Evolutionary conservation across 2,888 invertebrate species (phyloP).

Genomic region (Mimumesa dahlbomi): DNA sequence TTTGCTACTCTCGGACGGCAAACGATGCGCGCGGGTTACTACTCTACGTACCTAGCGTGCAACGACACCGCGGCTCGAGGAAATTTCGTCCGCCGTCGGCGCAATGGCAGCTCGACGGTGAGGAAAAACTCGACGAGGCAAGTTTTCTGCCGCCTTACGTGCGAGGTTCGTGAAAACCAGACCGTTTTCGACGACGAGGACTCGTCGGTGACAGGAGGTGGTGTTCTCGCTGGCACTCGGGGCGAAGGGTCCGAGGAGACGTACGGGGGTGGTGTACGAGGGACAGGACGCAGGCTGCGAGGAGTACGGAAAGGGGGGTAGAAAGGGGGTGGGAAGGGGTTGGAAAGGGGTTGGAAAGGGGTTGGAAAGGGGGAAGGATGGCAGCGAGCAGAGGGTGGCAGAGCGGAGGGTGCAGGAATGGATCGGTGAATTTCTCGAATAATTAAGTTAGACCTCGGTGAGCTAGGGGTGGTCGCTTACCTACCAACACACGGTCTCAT

Average conservation of each 20-base stretch:
- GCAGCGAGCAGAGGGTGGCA: slow-evolving; percentile 25
- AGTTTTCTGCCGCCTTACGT: no score
- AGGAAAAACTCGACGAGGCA: background rate
- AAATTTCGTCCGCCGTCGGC: background rate
- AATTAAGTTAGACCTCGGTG: slow-evolving; percentile 79
- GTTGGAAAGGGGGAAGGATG: slow-evolving; percentile 15
- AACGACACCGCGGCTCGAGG: background rate
- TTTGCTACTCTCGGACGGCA: slow-evolving; percentile 22
- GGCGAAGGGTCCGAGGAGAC: slow-evolving; percentile 33
- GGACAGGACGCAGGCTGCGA: no score
- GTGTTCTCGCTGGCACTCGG: background rate
- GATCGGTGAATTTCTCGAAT: slow-evolving; percentile 80
- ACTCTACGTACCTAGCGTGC: background rate
- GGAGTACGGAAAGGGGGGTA: slow-evolving; percentile 12
- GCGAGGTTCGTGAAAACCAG: no score
- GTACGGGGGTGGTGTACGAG: slow-evolving; percentile 25
- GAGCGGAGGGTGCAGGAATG: slow-evolving; percentile 72
- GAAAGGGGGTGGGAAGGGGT: slow-evolving; percentile 24
- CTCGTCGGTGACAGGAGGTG: slow-evolving; percentile 16
- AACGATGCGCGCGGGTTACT: slow-evolving; percentile 40
- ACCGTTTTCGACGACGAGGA: slow-evolving; percentile 46
- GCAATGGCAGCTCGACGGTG: no score
- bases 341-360: slow-evolving; percentile 28
- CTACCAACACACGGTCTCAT: slow-evolving; percentile 78
- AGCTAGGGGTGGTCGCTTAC: slow-evolving; percentile 77